A percentile compares a stretch with the other conserved stretches of the same genome.
These are phyloP conservation scores for Xiphophorus maculatus DNA, from an alignment of 2,113 vertebrate genomes.

Conservation along the genomic window DNA sequence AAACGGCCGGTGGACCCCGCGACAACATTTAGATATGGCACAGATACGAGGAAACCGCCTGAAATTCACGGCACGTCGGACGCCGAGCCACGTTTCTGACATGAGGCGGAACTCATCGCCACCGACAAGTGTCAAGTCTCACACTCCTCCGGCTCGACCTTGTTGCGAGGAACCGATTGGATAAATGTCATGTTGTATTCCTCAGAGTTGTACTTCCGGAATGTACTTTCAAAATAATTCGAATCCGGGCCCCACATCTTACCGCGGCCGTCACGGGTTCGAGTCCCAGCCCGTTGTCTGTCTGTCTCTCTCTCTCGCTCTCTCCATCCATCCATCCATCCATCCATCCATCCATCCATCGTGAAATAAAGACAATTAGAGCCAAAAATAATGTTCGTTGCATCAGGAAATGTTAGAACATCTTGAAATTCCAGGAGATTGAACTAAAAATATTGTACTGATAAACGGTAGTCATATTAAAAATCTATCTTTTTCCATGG, in stretches of 20 bases:
- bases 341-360: too few relatives aligned
- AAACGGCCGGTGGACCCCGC: not conserved
- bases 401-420: too few relatives aligned
- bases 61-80: not conserved
- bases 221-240: slow-evolving; percentile 41
- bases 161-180: not conserved
- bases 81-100: slow-evolving; percentile 20
- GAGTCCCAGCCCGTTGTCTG: too few relatives aligned
- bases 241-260: not conserved
- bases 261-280: too few relatives aligned
- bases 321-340: too few relatives aligned
- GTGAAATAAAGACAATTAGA: too few relatives aligned
- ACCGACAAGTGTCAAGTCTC: not conserved
- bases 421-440: too few relatives aligned
- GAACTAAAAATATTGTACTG: too few relatives aligned
- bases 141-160: slow-evolving; percentile 36
- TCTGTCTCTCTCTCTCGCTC: too few relatives aligned
- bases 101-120: not conserved
- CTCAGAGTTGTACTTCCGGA: slow-evolving; percentile 21
- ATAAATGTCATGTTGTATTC: rapidly evolving
- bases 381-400: too few relatives aligned
- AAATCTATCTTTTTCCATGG: too few relatives aligned
- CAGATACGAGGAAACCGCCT: rapidly evolving
- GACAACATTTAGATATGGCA: not conserved
- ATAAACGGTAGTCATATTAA: too few relatives aligned